Base-by-base conservation (phyloP, 2,797 vertebrate genomes). In the Anniella stebbinsi region DNA sequence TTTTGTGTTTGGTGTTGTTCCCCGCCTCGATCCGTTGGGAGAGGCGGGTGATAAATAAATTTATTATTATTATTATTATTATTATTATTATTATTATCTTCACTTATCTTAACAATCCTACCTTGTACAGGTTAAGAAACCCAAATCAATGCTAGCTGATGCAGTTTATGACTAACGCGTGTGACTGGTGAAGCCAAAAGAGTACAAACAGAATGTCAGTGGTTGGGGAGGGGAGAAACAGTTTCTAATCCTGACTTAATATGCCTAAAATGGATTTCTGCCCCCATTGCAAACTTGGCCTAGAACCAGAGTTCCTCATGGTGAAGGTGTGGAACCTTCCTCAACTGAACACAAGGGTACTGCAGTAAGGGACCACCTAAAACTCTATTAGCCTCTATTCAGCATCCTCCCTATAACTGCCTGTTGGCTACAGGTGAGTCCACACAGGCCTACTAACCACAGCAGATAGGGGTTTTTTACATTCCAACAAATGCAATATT, bases 181-280 rank as follows among this genome's bases (percentile, higher is more conserved):
- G n/a, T 36, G 80, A 84, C 38, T 48, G 28, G 45, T 67, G 41
- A 30, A 45, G 41, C 28, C 38, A 69, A 48, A 69, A 82, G 48
- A 51, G 11, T 80, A 36, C 30, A 78, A 38, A 9, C 15, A 57
- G 11, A 57, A 57, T 57, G 54, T 57, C 54, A 57, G 13, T 2
- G 12, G 51, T 54, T 45, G 51, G 51, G 51, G 10, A 48, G 23
- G 38, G 36, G 33, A 3, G 13, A 51, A 48, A 48, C 2, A 33
- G 10, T 67, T 36, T 28, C 60, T 25, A 12, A 6, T 33, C 82
- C 0, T 0, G 0, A 80, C 84, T 89, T 36, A 84, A 45, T 72
- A 86, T 82, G 38, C 60, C 88, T 83, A 21, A 70, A 92, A 51
- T 48, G 13, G 51, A 72, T 87, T 66, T 2, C 0, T 9, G 2